phyloP scores from a whole-genome alignment of 2,113 vertebrate genomes.

The Riparia riparia region DNA sequence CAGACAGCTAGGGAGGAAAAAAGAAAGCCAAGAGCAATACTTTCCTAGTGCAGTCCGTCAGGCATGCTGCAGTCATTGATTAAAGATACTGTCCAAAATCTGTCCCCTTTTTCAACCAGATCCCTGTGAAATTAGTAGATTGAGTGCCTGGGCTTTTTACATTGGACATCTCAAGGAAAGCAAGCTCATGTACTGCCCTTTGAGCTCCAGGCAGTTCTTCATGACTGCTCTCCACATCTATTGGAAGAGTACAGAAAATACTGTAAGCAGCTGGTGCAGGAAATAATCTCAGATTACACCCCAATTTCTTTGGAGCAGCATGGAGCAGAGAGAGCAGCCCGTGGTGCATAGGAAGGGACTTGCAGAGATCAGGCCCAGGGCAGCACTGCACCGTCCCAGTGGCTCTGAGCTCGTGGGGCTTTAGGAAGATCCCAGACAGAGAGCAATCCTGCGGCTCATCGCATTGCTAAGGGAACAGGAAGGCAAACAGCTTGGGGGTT shows the following conservation, averaged over 20 bases:
- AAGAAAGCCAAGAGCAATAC: background rate
- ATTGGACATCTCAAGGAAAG: background rate
- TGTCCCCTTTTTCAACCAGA: background rate
- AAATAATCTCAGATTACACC: background rate
- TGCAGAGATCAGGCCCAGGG: background rate
- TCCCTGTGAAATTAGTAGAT: background rate
- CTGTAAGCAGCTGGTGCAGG: fast-evolving
- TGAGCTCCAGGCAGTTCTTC: background rate
- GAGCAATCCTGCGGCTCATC: background rate
- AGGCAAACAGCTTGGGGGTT: background rate
- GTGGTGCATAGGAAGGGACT: background rate
- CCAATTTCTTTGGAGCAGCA: background rate
- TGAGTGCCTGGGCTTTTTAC: background rate
- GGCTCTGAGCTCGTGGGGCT: background rate
- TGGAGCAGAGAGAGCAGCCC: background rate
- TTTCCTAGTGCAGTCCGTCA: background rate
- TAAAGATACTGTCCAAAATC: background rate
- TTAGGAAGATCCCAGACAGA: background rate
- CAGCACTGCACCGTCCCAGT: background rate
- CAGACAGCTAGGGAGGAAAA: background rate
- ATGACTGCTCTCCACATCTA: background rate
- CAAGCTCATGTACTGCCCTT: background rate
- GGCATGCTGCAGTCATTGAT: background rate
- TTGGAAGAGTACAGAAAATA: background rate
- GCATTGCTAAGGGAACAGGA: background rate